Evolutionary conservation across 2,888 invertebrate genomes (phyloP).

Genomic region (Alsophila aescularia): DNA sequence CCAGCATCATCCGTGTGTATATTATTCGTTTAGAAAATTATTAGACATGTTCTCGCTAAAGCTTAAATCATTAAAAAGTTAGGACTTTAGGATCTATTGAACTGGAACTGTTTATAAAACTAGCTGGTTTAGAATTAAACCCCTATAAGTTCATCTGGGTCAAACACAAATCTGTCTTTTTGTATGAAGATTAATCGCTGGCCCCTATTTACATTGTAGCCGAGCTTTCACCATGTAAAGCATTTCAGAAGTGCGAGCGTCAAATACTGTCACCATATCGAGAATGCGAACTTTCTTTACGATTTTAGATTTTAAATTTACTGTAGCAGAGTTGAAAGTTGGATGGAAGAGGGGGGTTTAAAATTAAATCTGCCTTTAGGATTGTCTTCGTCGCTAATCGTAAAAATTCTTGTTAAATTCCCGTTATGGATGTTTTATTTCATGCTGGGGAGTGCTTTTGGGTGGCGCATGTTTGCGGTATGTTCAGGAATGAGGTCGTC

Average conservation of each 20-base stretch:
- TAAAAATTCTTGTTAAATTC: constrained; percentile 65
- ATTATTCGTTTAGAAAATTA: no score
- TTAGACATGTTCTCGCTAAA: no score
- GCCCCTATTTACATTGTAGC: constrained; percentile 11
- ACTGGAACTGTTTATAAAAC: no score
- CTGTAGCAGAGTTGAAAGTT: constrained; percentile 21
- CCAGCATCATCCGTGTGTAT: no score
- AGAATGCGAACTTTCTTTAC: constrained; percentile 9
- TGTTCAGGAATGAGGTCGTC: background rate
- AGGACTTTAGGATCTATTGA: no score
- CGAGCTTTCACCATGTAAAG: constrained; percentile 63
- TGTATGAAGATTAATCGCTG: constrained; percentile 22
- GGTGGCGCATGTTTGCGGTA: constrained; percentile 10
- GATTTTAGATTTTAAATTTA: constrained; percentile 35
- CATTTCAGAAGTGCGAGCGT: constrained; percentile 51
- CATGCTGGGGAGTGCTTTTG: constrained; percentile 26
- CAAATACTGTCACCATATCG: constrained; percentile 35
- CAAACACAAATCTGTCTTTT: background rate
- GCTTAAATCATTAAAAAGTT: no score
- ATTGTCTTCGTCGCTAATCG: constrained; percentile 57
- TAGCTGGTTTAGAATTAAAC: background rate
- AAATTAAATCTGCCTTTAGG: constrained; percentile 62
- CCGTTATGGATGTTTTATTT: constrained; percentile 46
- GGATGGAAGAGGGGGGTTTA: constrained; percentile 37
- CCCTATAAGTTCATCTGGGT: background rate